These are phyloP conservation scores for Drosophila paucipuncta DNA, from an alignment of 2,888 invertebrate species.

Conservation along the genomic window DNA sequence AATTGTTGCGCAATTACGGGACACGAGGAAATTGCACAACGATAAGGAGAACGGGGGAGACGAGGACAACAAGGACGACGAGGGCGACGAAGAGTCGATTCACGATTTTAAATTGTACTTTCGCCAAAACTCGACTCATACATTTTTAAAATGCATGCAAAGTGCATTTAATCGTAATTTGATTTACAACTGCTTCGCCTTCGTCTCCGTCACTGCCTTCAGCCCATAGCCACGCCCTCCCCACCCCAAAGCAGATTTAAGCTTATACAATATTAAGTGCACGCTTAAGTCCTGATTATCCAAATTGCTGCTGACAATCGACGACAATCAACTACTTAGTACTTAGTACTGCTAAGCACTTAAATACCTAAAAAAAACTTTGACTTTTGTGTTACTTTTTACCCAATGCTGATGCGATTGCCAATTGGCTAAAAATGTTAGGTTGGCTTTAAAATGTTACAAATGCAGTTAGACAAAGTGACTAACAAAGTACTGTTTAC, in stretches of 20 bases:
- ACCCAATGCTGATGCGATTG: not conserved
- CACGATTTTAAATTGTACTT: conserved; percentile 53
- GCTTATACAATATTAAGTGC: conserved; percentile 53
- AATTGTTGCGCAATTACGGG: conserved; percentile 39
- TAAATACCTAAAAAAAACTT: not conserved
- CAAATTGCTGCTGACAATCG: conserved; percentile 67
- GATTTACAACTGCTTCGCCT: conserved; percentile 25
- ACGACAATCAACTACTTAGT: conserved; percentile 16
- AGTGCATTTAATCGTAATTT: conserved; percentile 68
- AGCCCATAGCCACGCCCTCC: not conserved
- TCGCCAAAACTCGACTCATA: conserved; percentile 45
- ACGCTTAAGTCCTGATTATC: conserved; percentile 55
- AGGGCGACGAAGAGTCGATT: not conserved
- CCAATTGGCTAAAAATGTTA: not conserved
- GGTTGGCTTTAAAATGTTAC: not conserved
- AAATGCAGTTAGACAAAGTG: not conserved
- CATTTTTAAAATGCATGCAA: conserved; percentile 63
- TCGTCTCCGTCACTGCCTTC: not conserved
- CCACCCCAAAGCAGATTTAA: conserved; percentile 20
- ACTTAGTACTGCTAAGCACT: conserved; percentile 15
- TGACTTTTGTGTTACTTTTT: not conserved
- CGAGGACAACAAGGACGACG: not conserved
- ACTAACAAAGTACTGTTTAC: not conserved
- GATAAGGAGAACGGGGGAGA: too few species aligned
- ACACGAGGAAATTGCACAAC: conserved; percentile 4